Evolutionary conservation across 1,140 invertebrate genomes (phyloP), one percentile per base, ranked within the genome.

Genomic region (Yoshiicerus persimilis): DNA sequence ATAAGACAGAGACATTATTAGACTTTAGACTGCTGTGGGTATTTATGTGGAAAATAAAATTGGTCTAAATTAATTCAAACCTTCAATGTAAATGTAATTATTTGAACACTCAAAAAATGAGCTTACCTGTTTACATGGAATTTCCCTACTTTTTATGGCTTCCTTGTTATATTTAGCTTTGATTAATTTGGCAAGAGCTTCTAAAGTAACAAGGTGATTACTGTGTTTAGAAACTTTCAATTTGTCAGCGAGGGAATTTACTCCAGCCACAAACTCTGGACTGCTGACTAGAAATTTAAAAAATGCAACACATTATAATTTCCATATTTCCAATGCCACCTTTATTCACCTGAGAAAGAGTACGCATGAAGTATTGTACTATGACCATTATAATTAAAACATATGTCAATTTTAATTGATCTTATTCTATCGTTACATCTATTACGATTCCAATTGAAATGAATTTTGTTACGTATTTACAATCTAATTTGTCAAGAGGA

Each of bases 401-500:
- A n/a, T n/a, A n/a, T n/a, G n/a, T n/a, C n/a, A n/a, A n/a, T n/a
- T n/a, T n/a, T n/a, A n/a, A n/a, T n/a, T n/a, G n/a, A n/a, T n/a
- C n/a, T n/a, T n/a, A n/a, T n/a, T n/a, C n/a, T n/a, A n/a, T n/a
- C n/a, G n/a, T n/a, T n/a, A n/a, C n/a, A n/a, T n/a, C n/a, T n/a
- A n/a, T n/a, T n/a, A n/a, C n/a, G n/a, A n/a, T n/a, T n/a, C n/a
- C n/a, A n/a, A n/a, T n/a, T n/a, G n/a, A n/a, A n/a, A 86, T 84
- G 13, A 62, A 41, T 70, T 56, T 25, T 47, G 13, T 32, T 16
- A 47, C 25, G 34, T 87, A 62, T 56, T 95, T 94, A 97, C 96
- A 97, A 92, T 98, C 95, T 70, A 98, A 93, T 92, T 95, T 96
- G 92, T 97, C 96, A 56, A 98, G 92, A 70, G 96, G 96, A 94